These are phyloP conservation scores for Cynopterus brachyotis DNA, from an alignment of 2,113 vertebrate genomes.

Conservation along the genomic window DNA sequence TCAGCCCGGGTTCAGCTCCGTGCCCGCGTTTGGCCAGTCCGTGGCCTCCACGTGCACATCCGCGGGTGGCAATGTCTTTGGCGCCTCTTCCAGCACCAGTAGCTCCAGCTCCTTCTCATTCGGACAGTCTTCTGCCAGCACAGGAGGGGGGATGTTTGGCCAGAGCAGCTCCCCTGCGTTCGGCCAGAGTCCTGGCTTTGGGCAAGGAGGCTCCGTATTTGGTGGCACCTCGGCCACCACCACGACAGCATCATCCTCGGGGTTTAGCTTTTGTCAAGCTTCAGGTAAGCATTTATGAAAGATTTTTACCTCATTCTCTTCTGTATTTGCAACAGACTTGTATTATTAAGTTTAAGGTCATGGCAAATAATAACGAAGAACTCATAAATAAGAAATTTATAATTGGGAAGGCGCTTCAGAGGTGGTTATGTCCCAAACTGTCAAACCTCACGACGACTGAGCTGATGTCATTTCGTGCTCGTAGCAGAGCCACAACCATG, in stretches of 20 bases:
- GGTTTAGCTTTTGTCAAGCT: constrained; percentile 93
- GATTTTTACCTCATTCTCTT: not conserved
- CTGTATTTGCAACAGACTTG: not conserved
- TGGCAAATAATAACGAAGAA: not conserved
- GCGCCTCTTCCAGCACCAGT: constrained; percentile 79
- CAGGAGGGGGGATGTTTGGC: constrained; percentile 87
- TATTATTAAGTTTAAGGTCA: not conserved
- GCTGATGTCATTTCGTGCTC: not conserved
- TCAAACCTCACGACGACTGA: not conserved
- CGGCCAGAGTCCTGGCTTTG: constrained; percentile 90
- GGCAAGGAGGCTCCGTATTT: constrained; percentile 88
- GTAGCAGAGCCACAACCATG: rapidly evolving
- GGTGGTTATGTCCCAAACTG: not conserved
- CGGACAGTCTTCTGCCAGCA: constrained; percentile 81
- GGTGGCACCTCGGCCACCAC: constrained; percentile 83
- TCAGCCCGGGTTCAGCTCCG: constrained; percentile 82
- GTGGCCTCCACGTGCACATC: constrained; percentile 78
- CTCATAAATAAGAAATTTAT: not conserved
- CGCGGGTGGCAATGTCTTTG: constrained; percentile 85
- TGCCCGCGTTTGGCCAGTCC: constrained; percentile 87
- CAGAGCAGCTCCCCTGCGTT: constrained; percentile 87
- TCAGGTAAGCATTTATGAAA: constrained; percentile 85
- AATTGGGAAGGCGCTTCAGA: not conserved
- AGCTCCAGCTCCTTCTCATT: constrained; percentile 91
- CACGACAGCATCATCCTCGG: constrained; percentile 88